Base-by-base conservation (phyloP, 2,113 vertebrate species). In the Cynoglossus semilaevis region DNA sequence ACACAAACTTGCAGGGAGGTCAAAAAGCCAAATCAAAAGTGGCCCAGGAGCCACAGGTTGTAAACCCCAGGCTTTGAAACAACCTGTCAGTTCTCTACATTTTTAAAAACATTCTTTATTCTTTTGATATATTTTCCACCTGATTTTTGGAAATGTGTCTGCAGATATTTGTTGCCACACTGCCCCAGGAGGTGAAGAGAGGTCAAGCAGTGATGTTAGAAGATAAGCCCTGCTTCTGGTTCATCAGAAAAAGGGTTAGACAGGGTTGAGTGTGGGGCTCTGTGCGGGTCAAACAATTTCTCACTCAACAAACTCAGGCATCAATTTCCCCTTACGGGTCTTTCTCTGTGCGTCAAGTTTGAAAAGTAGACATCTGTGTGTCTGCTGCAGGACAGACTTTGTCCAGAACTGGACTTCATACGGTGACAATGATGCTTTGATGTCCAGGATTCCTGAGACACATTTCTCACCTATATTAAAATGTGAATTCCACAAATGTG, bases 151-250 rank as follows among this genome's bases (percentile, higher is more conserved):
- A 14, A 8, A 34, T 12, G 14, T n/a, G 48, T 9, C 22, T 35
- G 22, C 29, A 51, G 49, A 34, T 15, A 35, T 16, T 12, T 15
- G 9, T 14, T 49, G 17, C 13, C 19, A 34, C 3, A 9, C 34
- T 8, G 8, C 29, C 34, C 15, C 49, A 16, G 29, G 29, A 16
- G 29, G 22, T 2, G 15, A 2, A 16, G 7, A n/a, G 15, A 36
- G 49, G 49, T 36, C 49, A 51, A 34, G 34, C n/a, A 15, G 29
- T 36, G 49, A 51, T 51, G 49, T 51, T 43, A 40, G 18, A 19
- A n/a, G 51, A 54, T 41, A 15, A 41, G 37, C 1, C 16, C 8
- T 40, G 17, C 2, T 41, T 41, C 51, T 14, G 15, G 17, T n/a
- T 41, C 37, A 7, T 53, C 49, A 51, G 15, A 9, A 36, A 36